These are phyloP conservation scores for Acronicta alni DNA, from an alignment of 2,888 invertebrate species.

Conservation along the genomic window DNA sequence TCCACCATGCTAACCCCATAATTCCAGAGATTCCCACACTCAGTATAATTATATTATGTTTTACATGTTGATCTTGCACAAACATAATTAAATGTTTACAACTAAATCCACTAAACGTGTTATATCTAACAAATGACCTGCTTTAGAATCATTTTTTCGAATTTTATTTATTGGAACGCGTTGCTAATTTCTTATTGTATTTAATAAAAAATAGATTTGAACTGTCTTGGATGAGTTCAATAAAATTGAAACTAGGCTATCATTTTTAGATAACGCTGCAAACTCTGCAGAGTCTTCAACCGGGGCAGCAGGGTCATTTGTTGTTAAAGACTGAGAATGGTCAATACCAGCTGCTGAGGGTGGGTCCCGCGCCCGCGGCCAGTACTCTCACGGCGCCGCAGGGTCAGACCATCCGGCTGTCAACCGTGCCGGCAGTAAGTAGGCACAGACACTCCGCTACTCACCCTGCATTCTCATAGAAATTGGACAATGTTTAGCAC, in stretches of 20 bases:
- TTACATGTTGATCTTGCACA: constrained; percentile 55
- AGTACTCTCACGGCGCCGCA: constrained; percentile 89
- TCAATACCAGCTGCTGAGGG: constrained; percentile 97
- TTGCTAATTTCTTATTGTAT: constrained; percentile 39
- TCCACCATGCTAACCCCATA: constrained; percentile 56
- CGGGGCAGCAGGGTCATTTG: constrained; percentile 96
- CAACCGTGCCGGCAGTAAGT: constrained; percentile 96
- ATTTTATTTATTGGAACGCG: constrained; percentile 45
- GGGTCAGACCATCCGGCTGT: constrained; percentile 94
- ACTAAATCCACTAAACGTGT: constrained; percentile 52
- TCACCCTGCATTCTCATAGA: constrained; percentile 46
- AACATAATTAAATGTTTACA: constrained; percentile 50
- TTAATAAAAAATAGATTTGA: constrained; percentile 47
- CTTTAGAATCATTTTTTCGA: constrained; percentile 62
- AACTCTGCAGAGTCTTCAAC: constrained; percentile 95
- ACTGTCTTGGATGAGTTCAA: constrained; percentile 56
- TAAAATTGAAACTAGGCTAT: constrained; percentile 81
- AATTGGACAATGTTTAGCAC: constrained; percentile 53
- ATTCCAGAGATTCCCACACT: constrained; percentile 36
- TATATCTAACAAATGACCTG: constrained; percentile 77
- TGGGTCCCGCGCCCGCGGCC: constrained; percentile 93
- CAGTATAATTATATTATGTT: constrained; percentile 22
- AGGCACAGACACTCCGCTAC: constrained; percentile 86
- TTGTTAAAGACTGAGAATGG: constrained; percentile 99
- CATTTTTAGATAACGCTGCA: constrained; percentile 95